A percentile compares a stretch with the other conserved stretches of the same genome.
phyloP scores from a whole-genome alignment of 53 echinoderm and acorn worm genomes.

The Holothuria scabra region DNA sequence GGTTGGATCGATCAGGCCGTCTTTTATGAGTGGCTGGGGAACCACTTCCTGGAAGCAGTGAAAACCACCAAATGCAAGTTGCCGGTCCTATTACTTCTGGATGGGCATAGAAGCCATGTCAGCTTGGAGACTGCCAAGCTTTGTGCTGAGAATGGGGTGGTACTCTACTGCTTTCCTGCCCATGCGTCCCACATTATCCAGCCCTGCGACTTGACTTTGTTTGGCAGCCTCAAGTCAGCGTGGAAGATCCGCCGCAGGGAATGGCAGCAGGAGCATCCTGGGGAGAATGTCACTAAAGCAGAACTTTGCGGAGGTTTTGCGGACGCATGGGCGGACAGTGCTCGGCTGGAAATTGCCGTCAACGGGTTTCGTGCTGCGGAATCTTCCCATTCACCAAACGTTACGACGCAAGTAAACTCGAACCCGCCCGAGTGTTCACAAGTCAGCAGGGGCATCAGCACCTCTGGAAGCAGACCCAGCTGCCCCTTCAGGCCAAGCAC shows the following conservation, averaged over 20 bases:
- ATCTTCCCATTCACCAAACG: conserved; percentile 9
- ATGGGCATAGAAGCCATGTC: conserved; percentile 39
- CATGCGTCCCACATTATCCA: conserved; percentile 16
- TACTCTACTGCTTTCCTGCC: too few species aligned
- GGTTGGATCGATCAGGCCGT: conserved; percentile 47
- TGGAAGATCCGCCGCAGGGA: too few species aligned
- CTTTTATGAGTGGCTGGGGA: conserved; percentile 17
- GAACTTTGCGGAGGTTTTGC: neutral
- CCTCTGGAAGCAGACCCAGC: conserved; percentile 10
- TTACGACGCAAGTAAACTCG: conserved; percentile 5
- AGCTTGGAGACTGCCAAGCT: conserved; percentile 39
- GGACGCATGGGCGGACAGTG: neutral
- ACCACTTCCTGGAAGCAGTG: conserved; percentile 38
- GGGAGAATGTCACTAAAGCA: neutral
- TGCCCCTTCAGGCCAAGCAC: neutral
- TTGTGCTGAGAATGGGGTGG: conserved; percentile 38
- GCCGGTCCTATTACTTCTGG: conserved; percentile 53
- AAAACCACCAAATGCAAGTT: neutral
- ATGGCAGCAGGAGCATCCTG: conserved; percentile 1
- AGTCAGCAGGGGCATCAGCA: conserved; percentile 3
- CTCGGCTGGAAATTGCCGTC: neutral
- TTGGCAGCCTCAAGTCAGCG: too few species aligned
- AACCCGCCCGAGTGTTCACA: conserved; percentile 1
- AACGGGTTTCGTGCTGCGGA: neutral
- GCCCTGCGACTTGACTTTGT: conserved; percentile 49